phyloP scores from a whole-genome alignment of 2,797 vertebrate genomes.

The Coracias cyanogaster region DNA sequence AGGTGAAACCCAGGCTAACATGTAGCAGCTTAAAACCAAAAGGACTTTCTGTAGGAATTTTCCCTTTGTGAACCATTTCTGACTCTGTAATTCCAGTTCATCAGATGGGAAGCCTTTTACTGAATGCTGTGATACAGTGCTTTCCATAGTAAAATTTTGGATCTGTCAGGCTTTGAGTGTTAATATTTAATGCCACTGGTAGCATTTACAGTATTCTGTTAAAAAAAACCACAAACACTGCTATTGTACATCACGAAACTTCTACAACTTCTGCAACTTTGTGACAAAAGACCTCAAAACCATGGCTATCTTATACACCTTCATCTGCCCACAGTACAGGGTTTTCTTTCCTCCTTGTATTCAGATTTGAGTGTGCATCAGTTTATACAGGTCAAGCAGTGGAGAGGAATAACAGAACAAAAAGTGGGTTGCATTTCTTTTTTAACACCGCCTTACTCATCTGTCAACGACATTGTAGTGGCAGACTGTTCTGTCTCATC shows the following conservation, averaged over 20 bases:
- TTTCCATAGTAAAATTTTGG: neutral
- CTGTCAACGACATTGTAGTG: neutral
- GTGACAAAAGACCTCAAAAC: neutral
- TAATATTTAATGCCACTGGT: neutral
- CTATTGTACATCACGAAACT: neutral
- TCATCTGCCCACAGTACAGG: neutral
- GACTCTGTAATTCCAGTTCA: slow-evolving; percentile 18
- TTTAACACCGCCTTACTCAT: neutral
- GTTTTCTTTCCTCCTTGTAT: neutral
- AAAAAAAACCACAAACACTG: neutral
- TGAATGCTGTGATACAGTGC: neutral
- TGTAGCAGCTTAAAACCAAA: neutral
- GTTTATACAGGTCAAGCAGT: neutral
- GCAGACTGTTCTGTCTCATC: neutral
- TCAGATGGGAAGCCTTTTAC: neutral
- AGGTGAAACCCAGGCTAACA: slow-evolving; percentile 21
- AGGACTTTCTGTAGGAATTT: slow-evolving; percentile 9
- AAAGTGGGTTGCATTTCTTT: neutral
- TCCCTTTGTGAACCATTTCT: neutral
- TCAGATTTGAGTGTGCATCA: neutral
- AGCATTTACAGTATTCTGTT: neutral
- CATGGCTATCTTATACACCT: neutral
- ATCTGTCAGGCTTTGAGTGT: neutral
- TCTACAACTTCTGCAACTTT: neutral
- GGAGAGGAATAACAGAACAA: neutral